Percentiles rank a stretch among this genome's conserved stretches.
phyloP scores from a whole-genome alignment of 92 coral and sea anemone genomes.

The Paragorgia papillata region DNA sequence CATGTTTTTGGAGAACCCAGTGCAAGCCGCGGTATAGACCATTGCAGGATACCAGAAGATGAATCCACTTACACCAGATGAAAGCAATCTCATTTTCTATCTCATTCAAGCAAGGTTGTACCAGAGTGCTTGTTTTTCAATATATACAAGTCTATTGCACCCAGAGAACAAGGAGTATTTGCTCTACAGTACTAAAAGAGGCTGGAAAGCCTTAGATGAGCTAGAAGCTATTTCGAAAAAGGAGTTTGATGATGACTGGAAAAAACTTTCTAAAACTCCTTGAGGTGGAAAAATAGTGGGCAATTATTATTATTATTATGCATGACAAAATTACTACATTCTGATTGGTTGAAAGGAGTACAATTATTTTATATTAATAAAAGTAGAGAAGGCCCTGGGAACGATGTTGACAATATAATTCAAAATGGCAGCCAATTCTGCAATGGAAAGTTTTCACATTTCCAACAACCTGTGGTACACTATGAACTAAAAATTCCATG shows the following conservation, averaged over 20 bases:
- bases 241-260: conserved; percentile 13
- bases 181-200: conserved; percentile 36
- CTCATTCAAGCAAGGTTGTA: conserved; percentile 61
- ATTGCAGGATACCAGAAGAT: conserved; percentile 67
- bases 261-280: not conserved
- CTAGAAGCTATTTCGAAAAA: not conserved
- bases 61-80: conserved; percentile 60
- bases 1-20: conserved; percentile 27
- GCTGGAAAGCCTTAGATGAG: conserved; percentile 54
- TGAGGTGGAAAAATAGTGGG: no score
- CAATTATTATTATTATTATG: no score
- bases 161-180: conserved; percentile 61
- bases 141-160: conserved; percentile 19
- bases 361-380: no score
- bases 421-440: no score
- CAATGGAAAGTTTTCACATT: no score
- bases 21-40: conserved; percentile 59
- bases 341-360: no score
- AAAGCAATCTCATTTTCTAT: conserved; percentile 49
- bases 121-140: conserved; percentile 57
- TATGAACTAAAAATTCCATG: no score
- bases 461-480: no score
- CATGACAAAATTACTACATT: no score
- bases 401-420: no score
- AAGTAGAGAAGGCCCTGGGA: no score